Conservation (phyloP, 2,888 invertebrate species). For the Scaptomyza polygonia region DNA sequence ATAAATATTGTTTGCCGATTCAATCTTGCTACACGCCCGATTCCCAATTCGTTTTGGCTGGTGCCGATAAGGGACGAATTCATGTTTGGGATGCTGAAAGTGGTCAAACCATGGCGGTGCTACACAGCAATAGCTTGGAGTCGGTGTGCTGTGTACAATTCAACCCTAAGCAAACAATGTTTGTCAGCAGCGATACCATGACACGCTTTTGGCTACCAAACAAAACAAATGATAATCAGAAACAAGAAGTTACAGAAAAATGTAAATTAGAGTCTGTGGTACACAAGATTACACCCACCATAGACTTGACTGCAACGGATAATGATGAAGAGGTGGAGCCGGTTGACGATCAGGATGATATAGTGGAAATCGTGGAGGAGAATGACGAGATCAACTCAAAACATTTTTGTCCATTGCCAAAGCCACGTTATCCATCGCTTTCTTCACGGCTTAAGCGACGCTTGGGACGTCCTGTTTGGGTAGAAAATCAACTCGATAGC, state of each 20-base stretch:
- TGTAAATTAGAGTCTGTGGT: not conserved
- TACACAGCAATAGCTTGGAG: conserved; percentile 27
- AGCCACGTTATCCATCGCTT: not conserved
- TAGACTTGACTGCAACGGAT: conserved; percentile 29
- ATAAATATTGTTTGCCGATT: conserved; percentile 26
- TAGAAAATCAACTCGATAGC: not conserved
- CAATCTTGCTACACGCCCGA: conserved; percentile 48
- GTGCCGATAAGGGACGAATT: conserved; percentile 50
- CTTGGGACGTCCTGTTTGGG: not conserved
- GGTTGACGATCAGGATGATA: not conserved
- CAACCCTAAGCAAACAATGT: conserved; percentile 51
- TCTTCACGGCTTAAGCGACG: not conserved
- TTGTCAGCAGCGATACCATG: conserved; percentile 44
- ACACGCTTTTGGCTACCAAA: conserved; percentile 56
- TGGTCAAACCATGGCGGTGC: conserved; percentile 21
- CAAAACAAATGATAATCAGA: conserved; percentile 5
- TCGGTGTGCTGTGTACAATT: conserved; percentile 50
- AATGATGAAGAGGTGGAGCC: not conserved
- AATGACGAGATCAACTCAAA: not conserved
- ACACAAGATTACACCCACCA: conserved; percentile 8
- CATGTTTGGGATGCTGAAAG: conserved; percentile 55
- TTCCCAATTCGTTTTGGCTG: conserved; percentile 53
- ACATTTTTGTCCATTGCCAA: conserved; percentile 4
- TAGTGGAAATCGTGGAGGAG: not conserved
- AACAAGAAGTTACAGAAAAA: not conserved